A percentile compares a stretch with the other conserved stretches of the same genome.
phyloP scores from a whole-genome alignment of 37 sponge, comb jelly and placozoan genomes.

The Petrosia ficiformis region DNA sequence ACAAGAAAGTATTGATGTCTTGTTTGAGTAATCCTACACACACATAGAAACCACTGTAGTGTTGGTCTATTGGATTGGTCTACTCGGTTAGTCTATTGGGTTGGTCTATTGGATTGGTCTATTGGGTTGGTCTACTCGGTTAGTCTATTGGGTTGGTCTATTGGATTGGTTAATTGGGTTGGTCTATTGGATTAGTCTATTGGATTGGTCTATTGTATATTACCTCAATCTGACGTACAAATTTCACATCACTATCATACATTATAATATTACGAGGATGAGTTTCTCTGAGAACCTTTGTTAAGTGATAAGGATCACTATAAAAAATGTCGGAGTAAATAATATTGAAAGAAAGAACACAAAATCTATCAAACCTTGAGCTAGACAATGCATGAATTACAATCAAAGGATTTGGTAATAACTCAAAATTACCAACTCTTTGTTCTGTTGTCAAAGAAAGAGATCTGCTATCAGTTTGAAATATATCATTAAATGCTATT shows the following conservation, averaged over 20 bases:
- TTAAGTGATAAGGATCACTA: constrained; percentile 55
- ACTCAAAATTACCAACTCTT: constrained; percentile 15
- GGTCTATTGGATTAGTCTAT: no score
- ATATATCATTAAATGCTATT: background rate
- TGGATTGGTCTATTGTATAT: no score
- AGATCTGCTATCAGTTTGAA: background rate
- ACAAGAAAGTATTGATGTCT: background rate
- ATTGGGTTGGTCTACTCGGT: no score
- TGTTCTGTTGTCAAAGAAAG: background rate
- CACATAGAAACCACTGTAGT: no score
- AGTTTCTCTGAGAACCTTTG: constrained; percentile 40
- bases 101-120: no score
- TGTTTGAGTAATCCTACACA: no score
- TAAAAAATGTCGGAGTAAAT: no score
- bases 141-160: no score
- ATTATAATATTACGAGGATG: constrained; percentile 78
- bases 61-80: no score
- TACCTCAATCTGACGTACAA: constrained; percentile 87
- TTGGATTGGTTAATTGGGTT: no score
- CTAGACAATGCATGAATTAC: constrained; percentile 42
- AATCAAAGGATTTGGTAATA: constrained; percentile 38
- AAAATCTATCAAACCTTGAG: constrained; percentile 43
- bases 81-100: background rate
- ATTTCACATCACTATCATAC: constrained; percentile 84
- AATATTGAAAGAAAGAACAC: no score